Percentiles rank a stretch among this genome's conserved stretches.
phyloP scores from a whole-genome alignment of 2,888 invertebrate species.

The Rhimphoctona megacephalus region DNA sequence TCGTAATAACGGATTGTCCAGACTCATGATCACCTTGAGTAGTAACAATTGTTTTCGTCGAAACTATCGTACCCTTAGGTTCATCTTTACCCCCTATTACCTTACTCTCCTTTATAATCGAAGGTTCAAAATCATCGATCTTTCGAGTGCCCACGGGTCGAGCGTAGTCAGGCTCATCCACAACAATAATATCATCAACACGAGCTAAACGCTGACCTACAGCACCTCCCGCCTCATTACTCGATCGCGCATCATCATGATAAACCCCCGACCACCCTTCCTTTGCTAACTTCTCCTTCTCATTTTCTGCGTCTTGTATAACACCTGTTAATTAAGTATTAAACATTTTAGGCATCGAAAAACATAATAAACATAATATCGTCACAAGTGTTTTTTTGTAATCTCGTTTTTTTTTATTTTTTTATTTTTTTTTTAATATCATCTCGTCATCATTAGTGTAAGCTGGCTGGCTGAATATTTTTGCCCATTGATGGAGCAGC shows the following conservation, averaged over 20 bases:
- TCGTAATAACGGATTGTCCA: conserved; percentile 73
- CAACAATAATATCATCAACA: conserved; percentile 62
- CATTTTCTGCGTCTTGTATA: conserved; percentile 85
- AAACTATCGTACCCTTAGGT: conserved; percentile 69
- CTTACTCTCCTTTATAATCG: conserved; percentile 74
- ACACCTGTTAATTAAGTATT: conserved; percentile 85
- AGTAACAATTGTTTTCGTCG: conserved; percentile 74
- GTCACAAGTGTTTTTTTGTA: conserved; percentile 66
- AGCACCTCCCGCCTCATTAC: conserved; percentile 82
- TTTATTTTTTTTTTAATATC: conserved; percentile 45
- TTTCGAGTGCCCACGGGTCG: conserved; percentile 13
- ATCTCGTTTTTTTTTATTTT: conserved; percentile 62
- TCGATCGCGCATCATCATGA: conserved; percentile 83
- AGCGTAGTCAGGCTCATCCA: conserved; percentile 58
- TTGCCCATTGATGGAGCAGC: conserved; percentile 82
- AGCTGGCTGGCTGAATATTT: conserved; percentile 82
- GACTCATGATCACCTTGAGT: conserved; percentile 71
- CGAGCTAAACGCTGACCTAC: conserved; percentile 76
- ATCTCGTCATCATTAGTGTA: conserved; percentile 82
- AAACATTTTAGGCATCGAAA: conserved; percentile 84
- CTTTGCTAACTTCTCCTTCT: conserved; percentile 84
- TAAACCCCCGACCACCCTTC: conserved; percentile 85
- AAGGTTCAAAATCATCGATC: conserved; percentile 73
- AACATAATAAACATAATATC: conserved; percentile 72
- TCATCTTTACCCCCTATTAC: conserved; percentile 72